phyloP scores from a whole-genome alignment of 1,140 invertebrate genomes.

The Drosophila azteca region DNA sequence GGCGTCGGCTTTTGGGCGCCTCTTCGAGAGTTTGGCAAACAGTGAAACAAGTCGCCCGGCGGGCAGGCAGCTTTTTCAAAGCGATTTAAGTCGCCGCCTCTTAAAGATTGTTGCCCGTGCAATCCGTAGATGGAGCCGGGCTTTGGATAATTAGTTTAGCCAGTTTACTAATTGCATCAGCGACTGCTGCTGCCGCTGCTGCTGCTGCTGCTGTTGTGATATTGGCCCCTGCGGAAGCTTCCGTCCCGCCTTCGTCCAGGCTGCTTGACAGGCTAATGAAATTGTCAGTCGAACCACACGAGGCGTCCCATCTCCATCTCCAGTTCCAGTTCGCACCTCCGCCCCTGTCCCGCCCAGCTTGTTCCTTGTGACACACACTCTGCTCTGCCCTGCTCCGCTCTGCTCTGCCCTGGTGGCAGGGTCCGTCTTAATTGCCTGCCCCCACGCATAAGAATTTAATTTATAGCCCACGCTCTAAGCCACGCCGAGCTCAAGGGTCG shows the following conservation, averaged over 20 bases:
- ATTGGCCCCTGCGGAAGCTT: conserved; percentile 33
- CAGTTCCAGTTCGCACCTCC: not conserved
- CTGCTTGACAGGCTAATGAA: conserved; percentile 63
- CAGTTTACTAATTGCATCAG: conserved; percentile 65
- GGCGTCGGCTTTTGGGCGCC: conserved; percentile 5
- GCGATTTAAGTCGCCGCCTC: not conserved
- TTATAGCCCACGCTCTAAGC: conserved; percentile 63
- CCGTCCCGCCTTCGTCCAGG: not conserved
- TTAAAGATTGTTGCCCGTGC: not conserved
- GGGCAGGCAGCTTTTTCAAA: conserved; percentile 6
- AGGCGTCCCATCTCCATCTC: not conserved
- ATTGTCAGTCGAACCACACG: conserved; percentile 69
- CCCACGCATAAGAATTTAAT: conserved; percentile 71
- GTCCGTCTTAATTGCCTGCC: conserved; percentile 61
- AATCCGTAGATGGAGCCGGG: conserved; percentile 11
- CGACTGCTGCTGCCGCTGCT: conserved; percentile 20
- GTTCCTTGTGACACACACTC: conserved; percentile 33
- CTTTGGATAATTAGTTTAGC: conserved; percentile 72
- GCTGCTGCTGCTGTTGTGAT: not conserved
- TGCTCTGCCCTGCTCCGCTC: too few relatives aligned
- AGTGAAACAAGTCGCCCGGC: conserved; percentile 40
- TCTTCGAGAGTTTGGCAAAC: conserved; percentile 26
- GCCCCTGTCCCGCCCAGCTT: conserved; percentile 1
- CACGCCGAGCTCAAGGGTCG: conserved; percentile 48
- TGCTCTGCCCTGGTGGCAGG: conserved; percentile 6